These are phyloP conservation scores for Catamblyrhynchus diadema DNA, from an alignment of 2,797 vertebrate species.

Conservation along the genomic window DNA sequence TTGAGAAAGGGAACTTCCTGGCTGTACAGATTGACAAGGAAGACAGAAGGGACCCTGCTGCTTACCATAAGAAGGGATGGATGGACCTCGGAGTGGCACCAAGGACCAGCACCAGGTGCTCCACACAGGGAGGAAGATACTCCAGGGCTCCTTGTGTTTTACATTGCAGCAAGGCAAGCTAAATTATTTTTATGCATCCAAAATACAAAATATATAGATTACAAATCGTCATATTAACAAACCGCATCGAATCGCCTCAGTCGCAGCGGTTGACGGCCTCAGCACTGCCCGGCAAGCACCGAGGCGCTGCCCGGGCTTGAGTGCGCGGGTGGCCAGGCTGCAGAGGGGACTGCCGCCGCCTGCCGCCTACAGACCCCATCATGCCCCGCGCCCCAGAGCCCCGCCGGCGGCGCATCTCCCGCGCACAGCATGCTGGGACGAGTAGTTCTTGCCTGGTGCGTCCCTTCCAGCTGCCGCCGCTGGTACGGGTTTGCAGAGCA, in stretches of 20 bases:
- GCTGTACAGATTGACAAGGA: not conserved
- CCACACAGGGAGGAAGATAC: accelerated
- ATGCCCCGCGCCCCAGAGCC: accelerated
- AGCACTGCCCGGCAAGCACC: not conserved
- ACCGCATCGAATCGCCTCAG: not conserved
- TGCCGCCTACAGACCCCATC: not conserved
- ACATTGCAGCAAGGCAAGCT: not conserved
- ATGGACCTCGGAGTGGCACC: not conserved
- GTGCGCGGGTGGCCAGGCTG: accelerated
- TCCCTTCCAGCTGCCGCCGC: accelerated
- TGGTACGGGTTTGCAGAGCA: not conserved
- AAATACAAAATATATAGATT: not conserved
- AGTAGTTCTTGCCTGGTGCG: accelerated
- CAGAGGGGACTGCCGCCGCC: accelerated
- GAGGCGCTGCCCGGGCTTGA: accelerated
- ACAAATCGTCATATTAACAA: not conserved
- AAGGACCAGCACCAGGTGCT: not conserved
- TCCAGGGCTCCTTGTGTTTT: not conserved
- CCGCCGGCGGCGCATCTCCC: accelerated
- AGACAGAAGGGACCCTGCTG: not conserved
- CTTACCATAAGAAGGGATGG: not conserved
- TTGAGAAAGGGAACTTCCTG: not conserved
- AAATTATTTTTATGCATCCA: not conserved
- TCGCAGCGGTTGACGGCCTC: not conserved
- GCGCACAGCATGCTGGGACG: accelerated